phyloP scores from a whole-genome alignment of 2,888 invertebrate species.

The Calameuta filiformis region DNA sequence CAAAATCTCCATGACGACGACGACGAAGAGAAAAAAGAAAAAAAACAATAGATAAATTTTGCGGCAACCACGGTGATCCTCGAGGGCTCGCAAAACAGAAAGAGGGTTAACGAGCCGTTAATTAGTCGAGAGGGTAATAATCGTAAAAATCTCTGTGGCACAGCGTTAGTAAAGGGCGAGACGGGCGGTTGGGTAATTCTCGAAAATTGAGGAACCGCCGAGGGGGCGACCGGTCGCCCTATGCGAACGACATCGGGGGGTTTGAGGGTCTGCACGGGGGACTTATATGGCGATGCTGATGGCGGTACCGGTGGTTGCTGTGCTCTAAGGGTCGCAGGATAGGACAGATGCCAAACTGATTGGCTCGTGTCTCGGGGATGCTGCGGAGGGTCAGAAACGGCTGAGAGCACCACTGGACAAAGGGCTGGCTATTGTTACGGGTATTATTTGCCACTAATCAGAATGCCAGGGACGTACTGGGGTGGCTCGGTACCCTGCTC shows the following conservation, averaged over 20 bases:
- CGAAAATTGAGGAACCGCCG: background rate
- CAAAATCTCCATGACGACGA: background rate
- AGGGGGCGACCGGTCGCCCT: background rate
- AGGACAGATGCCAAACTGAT: slow-evolving; percentile 34
- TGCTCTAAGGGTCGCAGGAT: background rate
- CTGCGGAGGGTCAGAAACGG: slow-evolving; percentile 13
- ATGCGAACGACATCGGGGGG: background rate
- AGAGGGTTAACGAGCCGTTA: background rate
- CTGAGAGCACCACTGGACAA: slow-evolving; percentile 20
- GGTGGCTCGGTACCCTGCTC: background rate
- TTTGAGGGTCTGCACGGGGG: no score
- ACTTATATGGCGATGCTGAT: background rate
- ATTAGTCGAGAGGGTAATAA: background rate
- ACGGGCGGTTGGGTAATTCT: background rate
- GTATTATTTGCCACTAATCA: slow-evolving; percentile 46
- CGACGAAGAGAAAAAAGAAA: background rate
- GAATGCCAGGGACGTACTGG: slow-evolving; percentile 21
- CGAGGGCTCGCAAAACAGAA: background rate
- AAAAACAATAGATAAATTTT: background rate
- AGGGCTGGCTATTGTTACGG: slow-evolving; percentile 39
- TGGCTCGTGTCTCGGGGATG: slow-evolving; percentile 39
- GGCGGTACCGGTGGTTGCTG: background rate
- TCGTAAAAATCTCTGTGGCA: background rate
- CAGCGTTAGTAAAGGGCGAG: background rate
- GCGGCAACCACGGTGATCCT: background rate